These are phyloP conservation scores for Eurypyga helias DNA, from an alignment of 2,113 vertebrate genomes.

Conservation along the genomic window DNA sequence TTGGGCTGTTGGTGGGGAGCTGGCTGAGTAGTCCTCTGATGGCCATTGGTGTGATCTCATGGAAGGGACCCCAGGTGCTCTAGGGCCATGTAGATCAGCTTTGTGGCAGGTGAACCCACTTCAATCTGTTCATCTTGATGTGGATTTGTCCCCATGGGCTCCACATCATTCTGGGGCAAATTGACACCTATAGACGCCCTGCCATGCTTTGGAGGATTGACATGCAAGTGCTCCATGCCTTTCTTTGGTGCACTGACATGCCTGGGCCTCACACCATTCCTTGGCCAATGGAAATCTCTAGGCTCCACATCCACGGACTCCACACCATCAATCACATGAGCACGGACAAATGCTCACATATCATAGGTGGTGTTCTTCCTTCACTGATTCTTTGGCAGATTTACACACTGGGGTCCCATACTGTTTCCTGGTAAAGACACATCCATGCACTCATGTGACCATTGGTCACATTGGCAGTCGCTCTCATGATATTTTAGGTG, in stretches of 20 bases:
- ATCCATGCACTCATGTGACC: not conserved
- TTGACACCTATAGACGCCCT: rapidly evolving
- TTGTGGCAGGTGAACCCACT: not conserved
- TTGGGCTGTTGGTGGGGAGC: not conserved
- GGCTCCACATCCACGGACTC: not conserved
- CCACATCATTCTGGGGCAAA: not conserved
- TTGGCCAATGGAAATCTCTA: too few species aligned
- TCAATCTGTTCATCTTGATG: not conserved
- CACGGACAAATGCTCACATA: not conserved
- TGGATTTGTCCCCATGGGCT: rapidly evolving
- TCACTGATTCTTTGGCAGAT: not conserved
- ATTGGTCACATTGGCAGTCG: not conserved
- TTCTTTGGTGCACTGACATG: not conserved
- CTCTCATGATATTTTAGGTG: not conserved
- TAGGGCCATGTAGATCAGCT: not conserved
- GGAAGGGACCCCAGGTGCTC: not conserved
- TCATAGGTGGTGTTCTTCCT: not conserved
- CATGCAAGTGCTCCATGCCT: not conserved
- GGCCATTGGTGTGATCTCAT: rapidly evolving
- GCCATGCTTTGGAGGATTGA: not conserved
- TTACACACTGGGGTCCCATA: not conserved
- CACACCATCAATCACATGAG: not conserved
- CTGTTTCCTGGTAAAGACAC: not conserved
- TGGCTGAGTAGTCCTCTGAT: rapidly evolving
- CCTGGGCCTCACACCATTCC: rapidly evolving